phyloP scores from a whole-genome alignment of 2,888 invertebrate genomes.

The Agelastica alni region DNA sequence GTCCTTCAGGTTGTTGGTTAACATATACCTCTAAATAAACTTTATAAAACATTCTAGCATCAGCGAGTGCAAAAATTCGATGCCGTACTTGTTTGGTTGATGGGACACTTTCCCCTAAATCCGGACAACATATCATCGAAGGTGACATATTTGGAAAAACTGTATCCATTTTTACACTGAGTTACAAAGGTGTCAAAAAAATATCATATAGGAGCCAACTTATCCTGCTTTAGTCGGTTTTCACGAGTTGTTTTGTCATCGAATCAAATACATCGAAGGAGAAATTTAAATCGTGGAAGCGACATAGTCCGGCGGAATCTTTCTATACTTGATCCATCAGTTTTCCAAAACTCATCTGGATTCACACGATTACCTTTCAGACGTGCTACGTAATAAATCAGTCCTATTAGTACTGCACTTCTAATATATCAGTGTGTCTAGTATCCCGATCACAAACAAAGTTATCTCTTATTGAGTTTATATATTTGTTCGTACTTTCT shows the following conservation, averaged over 20 bases:
- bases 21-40: not conserved
- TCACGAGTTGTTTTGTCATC: not conserved
- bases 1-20: not conserved
- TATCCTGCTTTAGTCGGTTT: not conserved
- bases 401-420: not conserved
- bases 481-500: not conserved
- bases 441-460: not conserved
- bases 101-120: not conserved
- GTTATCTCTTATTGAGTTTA: not conserved
- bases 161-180: not conserved
- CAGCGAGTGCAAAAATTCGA: not conserved
- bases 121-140: not conserved
- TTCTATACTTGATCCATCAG: not conserved
- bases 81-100: not conserved
- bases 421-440: not conserved
- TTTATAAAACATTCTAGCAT: not conserved
- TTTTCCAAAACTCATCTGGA: not conserved
- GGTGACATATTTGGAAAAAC: no score
- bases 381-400: not conserved
- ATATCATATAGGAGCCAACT: not conserved
- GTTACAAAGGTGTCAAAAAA: constrained; percentile 2
- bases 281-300: constrained; percentile 1
- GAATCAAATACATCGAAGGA: not conserved
- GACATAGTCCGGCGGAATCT: not conserved
- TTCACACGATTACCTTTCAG: not conserved